Evolutionary conservation across 2,888 invertebrate genomes (phyloP).

Genomic region (Panzeria rudis): DNA sequence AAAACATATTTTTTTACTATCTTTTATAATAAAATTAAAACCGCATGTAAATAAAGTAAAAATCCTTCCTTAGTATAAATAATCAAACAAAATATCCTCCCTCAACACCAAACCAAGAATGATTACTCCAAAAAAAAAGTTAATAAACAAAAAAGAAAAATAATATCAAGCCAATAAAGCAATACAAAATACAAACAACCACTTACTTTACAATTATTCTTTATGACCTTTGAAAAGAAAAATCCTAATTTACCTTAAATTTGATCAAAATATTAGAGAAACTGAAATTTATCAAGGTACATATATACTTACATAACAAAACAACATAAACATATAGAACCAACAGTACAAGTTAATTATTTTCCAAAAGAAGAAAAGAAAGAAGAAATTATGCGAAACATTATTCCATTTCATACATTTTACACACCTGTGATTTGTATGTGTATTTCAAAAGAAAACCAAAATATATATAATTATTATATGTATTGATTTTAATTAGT

Average conservation of each 20-base stretch:
- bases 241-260: constrained; percentile 32
- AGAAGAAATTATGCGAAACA: constrained; percentile 38
- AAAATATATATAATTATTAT: constrained; percentile 27
- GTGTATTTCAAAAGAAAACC: constrained; percentile 35
- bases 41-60: constrained; percentile 29
- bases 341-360: constrained; percentile 69
- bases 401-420: constrained; percentile 60
- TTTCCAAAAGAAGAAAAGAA: constrained; percentile 48
- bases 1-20: constrained; percentile 13
- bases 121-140: not conserved
- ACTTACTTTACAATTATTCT: constrained; percentile 36
- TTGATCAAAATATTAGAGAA: constrained; percentile 53
- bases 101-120: constrained; percentile 15
- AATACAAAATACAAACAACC: constrained; percentile 44
- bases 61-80: constrained; percentile 29
- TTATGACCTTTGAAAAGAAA: constrained; percentile 6
- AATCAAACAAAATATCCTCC: constrained; percentile 1
- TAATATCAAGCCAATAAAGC: constrained; percentile 46
- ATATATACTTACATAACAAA: constrained; percentile 17
- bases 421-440: constrained; percentile 66
- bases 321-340: constrained; percentile 66
- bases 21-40: not conserved
- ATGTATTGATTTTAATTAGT: constrained; percentile 68
- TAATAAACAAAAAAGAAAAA: not conserved
- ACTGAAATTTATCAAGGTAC: constrained; percentile 24